A percentile compares a stretch with the other conserved stretches of the same genome.
Evolutionary conservation across 2,797 vertebrate species (phyloP).

Genomic region (Lophius americanus): DNA sequence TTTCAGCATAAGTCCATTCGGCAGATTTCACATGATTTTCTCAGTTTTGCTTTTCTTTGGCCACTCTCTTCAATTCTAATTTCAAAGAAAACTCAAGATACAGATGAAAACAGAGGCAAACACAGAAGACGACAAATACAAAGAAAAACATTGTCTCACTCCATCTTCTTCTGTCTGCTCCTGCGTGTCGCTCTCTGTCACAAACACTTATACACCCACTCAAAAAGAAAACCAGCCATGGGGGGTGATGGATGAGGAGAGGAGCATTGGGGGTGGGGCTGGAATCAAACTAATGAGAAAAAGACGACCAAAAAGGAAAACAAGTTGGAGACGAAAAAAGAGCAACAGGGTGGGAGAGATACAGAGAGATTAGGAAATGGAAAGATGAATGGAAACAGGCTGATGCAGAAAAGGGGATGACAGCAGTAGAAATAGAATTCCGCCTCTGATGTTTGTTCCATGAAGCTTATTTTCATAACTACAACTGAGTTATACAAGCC

Average conservation of each 20-base stretch:
- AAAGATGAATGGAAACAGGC: conserved; percentile 45
- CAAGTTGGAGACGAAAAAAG: conserved; percentile 54
- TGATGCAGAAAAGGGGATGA: neutral
- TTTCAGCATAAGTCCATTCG: conserved; percentile 17
- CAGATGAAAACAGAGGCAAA: conserved; percentile 52
- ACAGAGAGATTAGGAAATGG: conserved; percentile 36
- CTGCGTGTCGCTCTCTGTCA: conserved; percentile 4
- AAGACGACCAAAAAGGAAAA: conserved; percentile 61
- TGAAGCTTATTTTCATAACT: too few relatives aligned
- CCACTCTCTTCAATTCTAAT: conserved; percentile 15
- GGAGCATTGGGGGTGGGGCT: conserved; percentile 64
- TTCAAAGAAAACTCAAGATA: conserved; percentile 45
- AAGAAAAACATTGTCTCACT: conserved; percentile 40
- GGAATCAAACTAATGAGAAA: conserved; percentile 68
- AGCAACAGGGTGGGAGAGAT: conserved; percentile 44
- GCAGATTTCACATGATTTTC: conserved; percentile 20
- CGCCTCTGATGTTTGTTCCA: neutral
- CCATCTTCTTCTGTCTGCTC: conserved; percentile 36
- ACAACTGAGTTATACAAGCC: neutral
- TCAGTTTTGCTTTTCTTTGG: conserved; percentile 16
- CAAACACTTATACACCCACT: neutral
- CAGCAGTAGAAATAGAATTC: conserved; percentile 15
- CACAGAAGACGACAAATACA: conserved; percentile 43
- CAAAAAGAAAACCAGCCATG: conserved; percentile 1
- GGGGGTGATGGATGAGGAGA: conserved; percentile 65